Percentiles rank a stretch among this genome's conserved stretches.
phyloP scores from a whole-genome alignment of 2,113 vertebrate genomes.

The Cacatua alba region DNA sequence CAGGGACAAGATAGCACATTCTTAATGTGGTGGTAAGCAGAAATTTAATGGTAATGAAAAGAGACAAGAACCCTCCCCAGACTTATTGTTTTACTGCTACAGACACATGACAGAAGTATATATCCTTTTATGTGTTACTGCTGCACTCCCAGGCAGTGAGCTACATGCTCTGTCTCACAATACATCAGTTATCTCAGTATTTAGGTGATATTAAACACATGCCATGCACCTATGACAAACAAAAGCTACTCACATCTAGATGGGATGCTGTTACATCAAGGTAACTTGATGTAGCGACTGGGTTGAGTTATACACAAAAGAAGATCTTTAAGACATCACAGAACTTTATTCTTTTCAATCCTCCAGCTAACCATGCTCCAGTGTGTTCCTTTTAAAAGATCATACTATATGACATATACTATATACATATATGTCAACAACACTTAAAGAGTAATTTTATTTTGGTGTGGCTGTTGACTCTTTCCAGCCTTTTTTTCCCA shows the following conservation, averaged over 20 bases:
- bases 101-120: not conserved
- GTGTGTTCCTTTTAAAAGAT: not conserved
- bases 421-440: accelerated
- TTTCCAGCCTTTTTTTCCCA: not conserved
- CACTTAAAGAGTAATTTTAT: accelerated
- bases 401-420: not conserved
- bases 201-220: not conserved
- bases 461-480: not conserved
- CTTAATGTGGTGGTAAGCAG: not conserved
- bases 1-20: not conserved
- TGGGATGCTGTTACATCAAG: not conserved
- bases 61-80: not conserved
- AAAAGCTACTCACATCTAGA: not conserved
- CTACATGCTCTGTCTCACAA: accelerated
- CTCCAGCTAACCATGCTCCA: not conserved
- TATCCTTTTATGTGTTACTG: not conserved
- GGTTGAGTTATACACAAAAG: not conserved
- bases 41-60: not conserved
- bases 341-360: not conserved
- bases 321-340: not conserved
- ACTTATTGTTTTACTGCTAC: not conserved
- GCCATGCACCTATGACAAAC: not conserved
- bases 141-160: not conserved
- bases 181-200: accelerated
- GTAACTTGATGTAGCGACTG: not conserved